A percentile compares a stretch with the other conserved stretches of the same genome.
These are phyloP conservation scores for Daphoenositta chrysoptera DNA, from an alignment of 2,113 vertebrate genomes.

Conservation along the genomic window DNA sequence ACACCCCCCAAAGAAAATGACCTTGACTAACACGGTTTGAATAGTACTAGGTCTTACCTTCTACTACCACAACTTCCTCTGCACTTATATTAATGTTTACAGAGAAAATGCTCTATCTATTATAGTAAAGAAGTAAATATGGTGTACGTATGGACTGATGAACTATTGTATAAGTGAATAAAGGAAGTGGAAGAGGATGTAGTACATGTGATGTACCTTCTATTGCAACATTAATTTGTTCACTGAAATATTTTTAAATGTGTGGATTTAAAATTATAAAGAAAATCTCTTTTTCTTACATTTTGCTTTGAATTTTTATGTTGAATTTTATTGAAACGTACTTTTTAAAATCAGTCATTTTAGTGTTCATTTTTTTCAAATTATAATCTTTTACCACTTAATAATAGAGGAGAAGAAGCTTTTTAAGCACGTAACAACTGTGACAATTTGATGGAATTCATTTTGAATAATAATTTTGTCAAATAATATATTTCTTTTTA, in stretches of 20 bases:
- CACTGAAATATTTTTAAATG: slow-evolving; percentile 50
- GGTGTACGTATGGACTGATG: background rate
- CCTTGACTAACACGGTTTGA: background rate
- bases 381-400: slow-evolving; percentile 76
- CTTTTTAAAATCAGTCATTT: slow-evolving; percentile 64
- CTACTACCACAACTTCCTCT: background rate
- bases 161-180: background rate
- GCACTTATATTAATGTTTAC: background rate
- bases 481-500: slow-evolving; percentile 73
- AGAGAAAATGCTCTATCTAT: background rate
- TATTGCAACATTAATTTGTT: slow-evolving; percentile 14
- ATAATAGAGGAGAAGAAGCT: slow-evolving; percentile 69
- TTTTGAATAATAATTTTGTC: slow-evolving; percentile 73
- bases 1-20: background rate
- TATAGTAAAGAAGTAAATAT: background rate
- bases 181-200: background rate
- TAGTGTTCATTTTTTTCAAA: slow-evolving; percentile 72
- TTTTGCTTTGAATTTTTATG: slow-evolving; percentile 69
- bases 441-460: slow-evolving; percentile 75
- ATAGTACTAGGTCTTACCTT: background rate
- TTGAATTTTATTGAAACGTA: slow-evolving; percentile 67
- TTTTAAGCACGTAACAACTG: slow-evolving; percentile 70
- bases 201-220: background rate
- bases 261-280: slow-evolving; percentile 62
- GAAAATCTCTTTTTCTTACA: slow-evolving; percentile 28